Base-by-base conservation (phyloP, 2,113 vertebrate genomes). In the Calonectris borealis region DNA sequence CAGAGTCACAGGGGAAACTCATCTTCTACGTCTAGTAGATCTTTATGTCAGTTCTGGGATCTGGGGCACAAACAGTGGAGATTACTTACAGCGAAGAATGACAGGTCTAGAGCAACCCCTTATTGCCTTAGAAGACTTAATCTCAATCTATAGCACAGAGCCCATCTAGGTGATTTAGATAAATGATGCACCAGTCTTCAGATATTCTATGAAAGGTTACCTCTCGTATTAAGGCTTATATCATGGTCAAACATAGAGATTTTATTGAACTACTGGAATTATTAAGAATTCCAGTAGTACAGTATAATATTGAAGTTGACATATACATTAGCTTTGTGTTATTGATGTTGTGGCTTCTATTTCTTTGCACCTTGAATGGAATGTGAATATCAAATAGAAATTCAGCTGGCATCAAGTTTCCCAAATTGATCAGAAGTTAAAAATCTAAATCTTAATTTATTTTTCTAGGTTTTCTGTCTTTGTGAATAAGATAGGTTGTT, bases 401-500 rank as follows among this genome's bases (percentile, higher is more conserved):
- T 94, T 92, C 82, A 90, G 72, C 49, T 78, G 85, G 48, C 46
- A n/a, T 90, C 55, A 52, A 58, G 54, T 83, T 91, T 96, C 66
- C 22, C 19, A 91, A 96, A 94, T 60, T 86, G 88, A 97, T 91
- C 46, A 72, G 51, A 49, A 80, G 81, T 86, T 90, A 87, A 90
- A 94, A 95, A 91, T 64, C 70, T 95, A 92, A 93, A 95, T 83
- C 60, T 71, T 94, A 91, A 88, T 96, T 94, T 96, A 90, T 93
- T 95, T 94, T 90, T 54, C 75, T 75, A 40, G 29, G 69, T 88
- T 94, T 87, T 93, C 79, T 86, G 64, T 93, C 52, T 86, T 94
- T 66, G 61, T 65, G 81, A 90, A 83, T 84, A 78, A 95, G 40
- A 73, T 20, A 75, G 60, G 52, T 80, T 94, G 66, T 68, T 96